A percentile compares a stretch with the other conserved stretches of the same genome.
phyloP scores from a whole-genome alignment of 2,113 vertebrate genomes.

The Uria aalge region DNA sequence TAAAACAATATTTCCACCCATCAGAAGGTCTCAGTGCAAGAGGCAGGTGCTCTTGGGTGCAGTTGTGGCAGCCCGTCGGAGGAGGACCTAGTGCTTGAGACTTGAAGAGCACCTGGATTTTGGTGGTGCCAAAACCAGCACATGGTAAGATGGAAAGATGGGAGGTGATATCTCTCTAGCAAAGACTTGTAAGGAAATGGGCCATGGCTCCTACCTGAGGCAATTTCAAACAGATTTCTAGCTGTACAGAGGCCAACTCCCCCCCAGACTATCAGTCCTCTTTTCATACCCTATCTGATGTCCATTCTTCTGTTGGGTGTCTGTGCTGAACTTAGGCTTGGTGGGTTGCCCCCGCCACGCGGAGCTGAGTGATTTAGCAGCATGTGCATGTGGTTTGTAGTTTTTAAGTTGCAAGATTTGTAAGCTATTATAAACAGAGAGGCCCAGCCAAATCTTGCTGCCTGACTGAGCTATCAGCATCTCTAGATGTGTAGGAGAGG shows the following conservation, averaged over 20 bases:
- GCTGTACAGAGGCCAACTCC: background rate
- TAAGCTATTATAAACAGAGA: slow-evolving; percentile 43
- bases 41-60: background rate
- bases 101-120: background rate
- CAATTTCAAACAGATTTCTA: background rate
- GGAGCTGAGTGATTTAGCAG: background rate
- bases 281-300: background rate
- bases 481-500: slow-evolving; percentile 39
- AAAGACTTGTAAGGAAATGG: background rate
- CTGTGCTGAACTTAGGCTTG: background rate
- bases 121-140: background rate
- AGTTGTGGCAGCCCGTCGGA: background rate
- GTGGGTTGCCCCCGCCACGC: background rate
- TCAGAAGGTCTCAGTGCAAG: background rate
- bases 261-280: background rate
- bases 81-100: background rate
- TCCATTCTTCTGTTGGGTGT: background rate
- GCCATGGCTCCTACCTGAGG: background rate
- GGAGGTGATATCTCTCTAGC: background rate
- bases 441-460: background rate
- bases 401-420: slow-evolving; percentile 38
- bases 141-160: background rate
- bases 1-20: slow-evolving; percentile 6
- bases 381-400: background rate
- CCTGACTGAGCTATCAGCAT: slow-evolving; percentile 27